A percentile compares a stretch with the other conserved stretches of the same genome.
phyloP scores from a whole-genome alignment of 1,140 invertebrate genomes.

The Carcinoscorpius rotundicauda region DNA sequence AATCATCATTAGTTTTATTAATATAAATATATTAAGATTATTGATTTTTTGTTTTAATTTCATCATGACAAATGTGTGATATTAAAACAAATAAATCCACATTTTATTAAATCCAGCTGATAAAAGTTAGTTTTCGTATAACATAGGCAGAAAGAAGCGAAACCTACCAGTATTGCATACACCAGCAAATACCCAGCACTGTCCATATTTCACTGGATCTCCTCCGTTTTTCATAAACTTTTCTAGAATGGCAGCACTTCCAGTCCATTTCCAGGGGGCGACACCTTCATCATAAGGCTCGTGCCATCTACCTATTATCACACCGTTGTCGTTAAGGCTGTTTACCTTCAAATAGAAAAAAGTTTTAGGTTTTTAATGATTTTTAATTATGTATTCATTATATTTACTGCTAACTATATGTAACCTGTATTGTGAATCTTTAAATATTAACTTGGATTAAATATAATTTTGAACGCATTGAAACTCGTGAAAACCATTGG shows the following conservation, averaged over 20 bases:
- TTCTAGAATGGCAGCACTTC: constrained; percentile 69
- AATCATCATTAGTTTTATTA: too few species aligned
- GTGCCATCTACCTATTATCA: constrained; percentile 74
- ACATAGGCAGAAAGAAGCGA: neutral
- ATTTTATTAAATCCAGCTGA: too few species aligned
- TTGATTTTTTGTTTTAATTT: too few species aligned
- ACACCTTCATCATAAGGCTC: constrained; percentile 50
- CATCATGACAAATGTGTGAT: too few species aligned
- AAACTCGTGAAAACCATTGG: too few species aligned
- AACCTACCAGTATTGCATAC: constrained; percentile 52
- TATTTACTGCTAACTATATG: neutral
- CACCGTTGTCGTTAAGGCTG: constrained; percentile 76
- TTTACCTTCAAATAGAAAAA: constrained; percentile 44
- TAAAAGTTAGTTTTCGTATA: too few species aligned
- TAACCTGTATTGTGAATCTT: neutral
- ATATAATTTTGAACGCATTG: too few species aligned
- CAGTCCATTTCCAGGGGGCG: constrained; percentile 70
- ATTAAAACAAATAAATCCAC: too few species aligned
- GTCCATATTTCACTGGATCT: constrained; percentile 72
- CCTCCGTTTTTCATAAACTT: constrained; percentile 60
- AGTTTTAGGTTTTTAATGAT: too few species aligned
- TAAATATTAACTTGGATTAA: too few species aligned
- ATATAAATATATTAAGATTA: too few species aligned
- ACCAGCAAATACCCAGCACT: constrained; percentile 89
- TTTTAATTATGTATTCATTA: too few species aligned